Evolutionary conservation across 2,888 invertebrate genomes (phyloP).

Genomic region (Agonopterix heracliana): DNA sequence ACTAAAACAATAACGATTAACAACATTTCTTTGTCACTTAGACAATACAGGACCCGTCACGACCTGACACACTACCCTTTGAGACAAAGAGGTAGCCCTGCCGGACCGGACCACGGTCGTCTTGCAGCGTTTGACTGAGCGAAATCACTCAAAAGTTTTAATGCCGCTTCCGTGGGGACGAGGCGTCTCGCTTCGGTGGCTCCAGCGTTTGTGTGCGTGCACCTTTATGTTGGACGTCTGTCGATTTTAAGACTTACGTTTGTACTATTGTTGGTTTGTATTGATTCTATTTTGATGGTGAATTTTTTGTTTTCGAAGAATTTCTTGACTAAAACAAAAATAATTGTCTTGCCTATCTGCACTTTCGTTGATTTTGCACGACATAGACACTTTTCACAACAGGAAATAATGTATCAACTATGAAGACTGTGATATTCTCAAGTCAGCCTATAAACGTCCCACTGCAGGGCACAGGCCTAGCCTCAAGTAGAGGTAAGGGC

Average conservation of each 20-base stretch:
- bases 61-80: constrained; percentile 4
- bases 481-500: too few relatives aligned
- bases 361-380: too few relatives aligned
- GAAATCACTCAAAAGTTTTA: constrained; percentile 76
- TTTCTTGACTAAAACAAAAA: too few relatives aligned
- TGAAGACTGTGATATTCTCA: too few relatives aligned
- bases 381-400: too few relatives aligned
- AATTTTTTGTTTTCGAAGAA: not conserved
- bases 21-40: not conserved
- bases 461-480: too few relatives aligned
- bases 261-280: not conserved
- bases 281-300: not conserved
- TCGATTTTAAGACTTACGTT: not conserved
- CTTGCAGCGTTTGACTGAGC: constrained; percentile 72
- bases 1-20: too few relatives aligned
- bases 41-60: not conserved
- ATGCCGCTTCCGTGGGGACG: constrained; percentile 66
- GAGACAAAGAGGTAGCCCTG: constrained; percentile 22
- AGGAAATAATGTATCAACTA: too few relatives aligned
- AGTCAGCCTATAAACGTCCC: too few relatives aligned
- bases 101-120: constrained; percentile 49
- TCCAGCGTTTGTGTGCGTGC: constrained; percentile 30
- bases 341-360: too few relatives aligned
- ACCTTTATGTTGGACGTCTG: constrained; percentile 30
- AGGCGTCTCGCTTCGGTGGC: constrained; percentile 33